These are phyloP conservation scores for Macaca mulatta DNA, from an alignment of 2,113 vertebrate species.

Conservation along the genomic window DNA sequence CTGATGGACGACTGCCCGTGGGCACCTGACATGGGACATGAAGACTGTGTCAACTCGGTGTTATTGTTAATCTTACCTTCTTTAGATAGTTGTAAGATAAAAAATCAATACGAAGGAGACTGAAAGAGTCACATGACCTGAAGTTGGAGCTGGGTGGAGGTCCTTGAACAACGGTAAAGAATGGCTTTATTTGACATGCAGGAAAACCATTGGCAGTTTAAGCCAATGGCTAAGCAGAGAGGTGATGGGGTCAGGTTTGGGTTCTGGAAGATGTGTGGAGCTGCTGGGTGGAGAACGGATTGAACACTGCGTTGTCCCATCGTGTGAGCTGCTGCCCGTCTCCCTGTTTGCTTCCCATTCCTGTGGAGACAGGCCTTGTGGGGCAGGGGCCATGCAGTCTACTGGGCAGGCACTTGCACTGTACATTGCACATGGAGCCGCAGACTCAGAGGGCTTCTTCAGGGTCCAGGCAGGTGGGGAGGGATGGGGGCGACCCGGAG, in stretches of 20 bases:
- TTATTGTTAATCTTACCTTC: background rate
- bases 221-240: background rate
- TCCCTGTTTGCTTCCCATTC: background rate
- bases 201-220: background rate
- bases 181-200: background rate
- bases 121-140: background rate
- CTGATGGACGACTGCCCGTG: too few relatives aligned
- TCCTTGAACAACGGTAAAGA: background rate
- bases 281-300: too few relatives aligned
- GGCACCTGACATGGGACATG: background rate
- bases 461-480: background rate
- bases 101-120: background rate
- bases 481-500: background rate
- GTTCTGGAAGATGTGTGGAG: background rate
- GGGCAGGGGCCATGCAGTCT: background rate
- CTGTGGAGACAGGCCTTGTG: background rate
- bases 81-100: background rate
- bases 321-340: background rate
- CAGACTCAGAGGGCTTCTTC: background rate
- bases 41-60: background rate
- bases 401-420: background rate
- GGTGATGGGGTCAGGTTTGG: background rate
- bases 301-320: rapidly evolving
- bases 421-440: background rate
- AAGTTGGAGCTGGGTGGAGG: background rate